Conservation (phyloP, 2,888 invertebrate genomes). For the Panopea generosa region DNA sequence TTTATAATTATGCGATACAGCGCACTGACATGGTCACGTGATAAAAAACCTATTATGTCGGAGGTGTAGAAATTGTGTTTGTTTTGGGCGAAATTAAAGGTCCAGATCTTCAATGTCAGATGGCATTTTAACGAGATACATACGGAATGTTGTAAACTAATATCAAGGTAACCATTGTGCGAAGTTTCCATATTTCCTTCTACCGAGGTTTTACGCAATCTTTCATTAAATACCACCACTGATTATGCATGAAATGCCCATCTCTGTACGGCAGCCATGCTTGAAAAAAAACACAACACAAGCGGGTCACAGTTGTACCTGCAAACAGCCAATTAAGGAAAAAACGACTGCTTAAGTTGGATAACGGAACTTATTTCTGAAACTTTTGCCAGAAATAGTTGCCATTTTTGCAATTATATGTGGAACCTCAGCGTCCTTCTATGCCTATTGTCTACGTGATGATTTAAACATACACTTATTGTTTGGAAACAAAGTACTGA, state of each 20-base stretch:
- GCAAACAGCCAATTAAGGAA: too few relatives aligned
- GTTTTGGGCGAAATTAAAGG: slow-evolving; percentile 6
- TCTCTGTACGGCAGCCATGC: slow-evolving; percentile 10
- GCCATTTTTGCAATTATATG: too few relatives aligned
- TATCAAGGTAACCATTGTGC: slow-evolving; percentile 54
- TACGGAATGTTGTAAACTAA: slow-evolving; percentile 30
- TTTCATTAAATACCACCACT: slow-evolving; percentile 3
- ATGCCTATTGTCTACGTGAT: too few relatives aligned
- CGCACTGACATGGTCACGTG: slow-evolving; percentile 56
- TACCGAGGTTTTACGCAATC: slow-evolving; percentile 46
- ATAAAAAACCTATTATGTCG: slow-evolving; percentile 28
- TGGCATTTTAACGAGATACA: slow-evolving; percentile 16
- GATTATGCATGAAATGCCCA: too few relatives aligned
- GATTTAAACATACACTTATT: too few relatives aligned
- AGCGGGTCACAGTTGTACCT: slow-evolving; percentile 18
- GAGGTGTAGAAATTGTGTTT: background rate
- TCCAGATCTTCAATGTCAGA: slow-evolving; percentile 28
- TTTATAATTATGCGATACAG: slow-evolving; percentile 23
- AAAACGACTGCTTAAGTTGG: too few relatives aligned
- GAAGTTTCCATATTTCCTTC: slow-evolving; percentile 59
- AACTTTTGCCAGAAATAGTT: too few relatives aligned
- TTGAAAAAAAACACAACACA: slow-evolving; percentile 13
- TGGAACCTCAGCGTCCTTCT: too few relatives aligned
- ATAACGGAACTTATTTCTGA: too few relatives aligned
- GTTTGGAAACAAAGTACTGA: too few relatives aligned